Evolutionary conservation across 2,888 invertebrate genomes (phyloP).

Genomic region (Parnassius glacialis): DNA sequence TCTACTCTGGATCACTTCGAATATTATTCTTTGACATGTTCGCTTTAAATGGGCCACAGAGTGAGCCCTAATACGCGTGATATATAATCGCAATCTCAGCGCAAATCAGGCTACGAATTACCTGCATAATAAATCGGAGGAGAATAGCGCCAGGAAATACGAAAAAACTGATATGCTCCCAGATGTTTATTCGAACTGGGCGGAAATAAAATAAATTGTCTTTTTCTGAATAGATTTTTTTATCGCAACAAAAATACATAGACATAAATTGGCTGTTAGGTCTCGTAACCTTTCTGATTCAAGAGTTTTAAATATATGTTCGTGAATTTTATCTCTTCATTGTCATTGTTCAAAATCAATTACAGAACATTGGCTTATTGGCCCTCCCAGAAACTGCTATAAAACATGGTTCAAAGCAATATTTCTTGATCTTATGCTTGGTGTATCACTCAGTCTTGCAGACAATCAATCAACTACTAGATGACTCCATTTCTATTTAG

Average conservation of each 20-base stretch:
- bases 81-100: constrained; percentile 47
- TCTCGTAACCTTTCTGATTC: too few species aligned
- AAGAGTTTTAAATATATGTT: too few species aligned
- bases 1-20: background rate
- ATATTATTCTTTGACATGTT: constrained; percentile 30
- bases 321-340: too few species aligned
- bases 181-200: constrained; percentile 1
- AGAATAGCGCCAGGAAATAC: constrained; percentile 26
- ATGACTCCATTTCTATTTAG: too few species aligned
- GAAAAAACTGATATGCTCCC: constrained; percentile 7
- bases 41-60: constrained; percentile 34
- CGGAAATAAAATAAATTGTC: background rate
- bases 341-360: too few species aligned
- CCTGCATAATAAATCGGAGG: constrained; percentile 48
- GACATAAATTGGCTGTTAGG: too few species aligned
- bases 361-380: too few species aligned
- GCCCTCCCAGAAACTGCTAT: too few species aligned
- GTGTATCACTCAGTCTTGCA: too few species aligned
- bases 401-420: too few species aligned
- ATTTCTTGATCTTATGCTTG: too few species aligned
- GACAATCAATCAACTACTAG: too few species aligned
- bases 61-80: constrained; percentile 45
- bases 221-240: background rate
- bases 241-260: background rate
- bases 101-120: constrained; percentile 49